phyloP scores from a whole-genome alignment of 2,888 invertebrate species.

The Drosophila algonquin region DNA sequence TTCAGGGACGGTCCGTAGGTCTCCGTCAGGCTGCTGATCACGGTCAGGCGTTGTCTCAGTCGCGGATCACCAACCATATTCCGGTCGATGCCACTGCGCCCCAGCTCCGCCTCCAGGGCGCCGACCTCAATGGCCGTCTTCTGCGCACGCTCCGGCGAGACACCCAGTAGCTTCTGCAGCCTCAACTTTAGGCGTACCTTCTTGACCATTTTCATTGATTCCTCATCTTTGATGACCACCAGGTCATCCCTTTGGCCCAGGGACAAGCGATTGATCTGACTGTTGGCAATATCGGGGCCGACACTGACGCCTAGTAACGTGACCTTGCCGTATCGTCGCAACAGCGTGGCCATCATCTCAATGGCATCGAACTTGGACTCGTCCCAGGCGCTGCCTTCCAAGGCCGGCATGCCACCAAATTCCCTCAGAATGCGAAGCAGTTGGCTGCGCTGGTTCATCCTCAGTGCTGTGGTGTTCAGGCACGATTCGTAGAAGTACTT shows the following conservation, averaged over 20 bases:
- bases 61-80: slow-evolving; percentile 54
- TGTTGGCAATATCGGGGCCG: slow-evolving; percentile 67
- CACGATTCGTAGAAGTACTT: slow-evolving; percentile 83
- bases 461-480: slow-evolving; percentile 43
- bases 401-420: slow-evolving; percentile 80
- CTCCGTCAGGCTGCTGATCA: slow-evolving; percentile 66
- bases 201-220: slow-evolving; percentile 19
- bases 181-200: slow-evolving; percentile 37
- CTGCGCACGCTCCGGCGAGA: slow-evolving; percentile 50
- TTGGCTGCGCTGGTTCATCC: slow-evolving; percentile 49
- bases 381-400: slow-evolving; percentile 74
- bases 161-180: slow-evolving; percentile 65
- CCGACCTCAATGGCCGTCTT: slow-evolving; percentile 64
- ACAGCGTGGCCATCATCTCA: slow-evolving; percentile 66
- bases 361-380: slow-evolving; percentile 76
- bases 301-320: slow-evolving; percentile 74
- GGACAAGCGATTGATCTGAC: slow-evolving; percentile 72
- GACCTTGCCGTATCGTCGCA: slow-evolving; percentile 73
- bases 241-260: slow-evolving; percentile 66
- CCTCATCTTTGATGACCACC: slow-evolving; percentile 31
- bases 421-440: slow-evolving; percentile 68
- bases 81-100: slow-evolving; percentile 53
- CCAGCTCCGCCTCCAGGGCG: slow-evolving; percentile 62
- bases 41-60: slow-evolving; percentile 57
- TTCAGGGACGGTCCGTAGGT: slow-evolving; percentile 72